A percentile compares a stretch with the other conserved stretches of the same genome.
Evolutionary conservation across 2,888 invertebrate species (phyloP).

Genomic region (Caenorhabditis imperialis): DNA sequence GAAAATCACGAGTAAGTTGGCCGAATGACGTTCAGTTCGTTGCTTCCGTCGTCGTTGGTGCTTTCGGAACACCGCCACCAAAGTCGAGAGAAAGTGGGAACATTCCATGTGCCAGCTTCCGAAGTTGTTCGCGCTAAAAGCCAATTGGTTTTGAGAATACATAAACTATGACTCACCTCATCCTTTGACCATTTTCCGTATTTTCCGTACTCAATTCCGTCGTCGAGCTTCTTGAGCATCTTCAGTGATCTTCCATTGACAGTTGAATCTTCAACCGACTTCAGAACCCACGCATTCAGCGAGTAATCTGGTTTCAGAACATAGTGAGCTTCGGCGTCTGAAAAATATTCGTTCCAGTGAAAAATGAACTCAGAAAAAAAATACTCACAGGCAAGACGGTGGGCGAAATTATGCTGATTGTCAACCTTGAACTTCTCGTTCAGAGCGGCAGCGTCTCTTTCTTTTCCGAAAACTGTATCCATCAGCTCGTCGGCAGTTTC

Average conservation of each 20-base stretch:
- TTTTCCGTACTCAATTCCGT: conserved; percentile 65
- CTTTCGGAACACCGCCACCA: conserved; percentile 56
- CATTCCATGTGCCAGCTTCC: conserved; percentile 50
- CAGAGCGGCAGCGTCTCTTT: conserved; percentile 81
- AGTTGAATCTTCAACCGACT: conserved; percentile 57
- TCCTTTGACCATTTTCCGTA: conserved; percentile 67
- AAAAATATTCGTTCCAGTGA: conserved; percentile 18
- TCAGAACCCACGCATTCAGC: conserved; percentile 59
- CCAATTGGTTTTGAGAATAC: no score
- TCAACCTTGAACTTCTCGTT: conserved; percentile 85
- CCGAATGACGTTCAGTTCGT: neutral
- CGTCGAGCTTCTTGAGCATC: conserved; percentile 61
- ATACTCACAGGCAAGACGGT: conserved; percentile 85
- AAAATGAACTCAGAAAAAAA: neutral
- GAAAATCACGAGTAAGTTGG: conserved; percentile 3
- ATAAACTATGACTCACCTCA: no score
- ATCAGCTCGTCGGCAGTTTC: conserved; percentile 79
- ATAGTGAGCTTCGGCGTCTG: conserved; percentile 57
- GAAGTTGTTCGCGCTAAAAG: conserved; percentile 36
- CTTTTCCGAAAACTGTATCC: conserved; percentile 81
- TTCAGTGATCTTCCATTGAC: conserved; percentile 51
- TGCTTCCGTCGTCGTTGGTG: neutral
- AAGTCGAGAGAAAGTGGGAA: conserved; percentile 60
- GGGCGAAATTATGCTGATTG: conserved; percentile 84
- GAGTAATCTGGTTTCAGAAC: conserved; percentile 39